Percentiles rank a stretch among this genome's conserved stretches.
Evolutionary conservation across 1,140 invertebrate genomes (phyloP).

Genomic region (Drosophila rufa): DNA sequence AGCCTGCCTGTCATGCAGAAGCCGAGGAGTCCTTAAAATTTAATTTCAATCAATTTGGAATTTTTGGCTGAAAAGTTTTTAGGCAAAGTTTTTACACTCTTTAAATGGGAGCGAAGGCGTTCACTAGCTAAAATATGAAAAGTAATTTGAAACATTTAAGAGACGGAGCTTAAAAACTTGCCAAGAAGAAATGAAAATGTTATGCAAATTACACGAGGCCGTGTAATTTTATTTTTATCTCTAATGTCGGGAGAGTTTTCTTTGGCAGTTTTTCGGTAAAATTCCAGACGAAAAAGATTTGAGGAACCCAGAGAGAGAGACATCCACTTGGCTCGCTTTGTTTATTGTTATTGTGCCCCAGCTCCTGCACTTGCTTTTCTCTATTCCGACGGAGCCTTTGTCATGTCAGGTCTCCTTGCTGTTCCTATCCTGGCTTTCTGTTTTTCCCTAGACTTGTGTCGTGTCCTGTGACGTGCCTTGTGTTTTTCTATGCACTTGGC

Average conservation of each 20-base stretch:
- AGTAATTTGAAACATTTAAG: slow-evolving; percentile 18
- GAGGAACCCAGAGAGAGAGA: slow-evolving; percentile 21
- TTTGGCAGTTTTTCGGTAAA: slow-evolving; percentile 10
- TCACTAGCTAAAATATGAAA: slow-evolving; percentile 18
- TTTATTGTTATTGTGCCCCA: slow-evolving; percentile 59
- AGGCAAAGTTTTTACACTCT: slow-evolving; percentile 18
- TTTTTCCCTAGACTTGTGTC: slow-evolving; percentile 17
- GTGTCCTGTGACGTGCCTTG: slow-evolving; percentile 11
- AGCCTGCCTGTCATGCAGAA: slow-evolving; percentile 9
- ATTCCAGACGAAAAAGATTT: slow-evolving; percentile 44
- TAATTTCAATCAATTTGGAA: slow-evolving; percentile 39
- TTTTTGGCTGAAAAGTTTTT: not conserved
- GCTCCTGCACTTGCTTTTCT: not conserved
- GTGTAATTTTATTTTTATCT: slow-evolving; percentile 50
- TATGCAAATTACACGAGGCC: slow-evolving; percentile 39
- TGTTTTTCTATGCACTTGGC: slow-evolving; percentile 9
- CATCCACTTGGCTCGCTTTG: slow-evolving; percentile 38
- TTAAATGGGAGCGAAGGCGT: slow-evolving; percentile 2
- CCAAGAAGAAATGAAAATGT: slow-evolving; percentile 23
- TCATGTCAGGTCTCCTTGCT: slow-evolving; percentile 37
- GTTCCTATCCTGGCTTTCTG: slow-evolving; percentile 9
- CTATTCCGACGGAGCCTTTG: slow-evolving; percentile 39
- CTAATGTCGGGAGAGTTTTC: slow-evolving; percentile 5
- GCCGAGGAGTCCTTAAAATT: slow-evolving; percentile 6
- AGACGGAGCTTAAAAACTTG: not conserved